phyloP scores from a whole-genome alignment of 2,797 vertebrate species.

The Rhinophrynus dorsalis region DNA sequence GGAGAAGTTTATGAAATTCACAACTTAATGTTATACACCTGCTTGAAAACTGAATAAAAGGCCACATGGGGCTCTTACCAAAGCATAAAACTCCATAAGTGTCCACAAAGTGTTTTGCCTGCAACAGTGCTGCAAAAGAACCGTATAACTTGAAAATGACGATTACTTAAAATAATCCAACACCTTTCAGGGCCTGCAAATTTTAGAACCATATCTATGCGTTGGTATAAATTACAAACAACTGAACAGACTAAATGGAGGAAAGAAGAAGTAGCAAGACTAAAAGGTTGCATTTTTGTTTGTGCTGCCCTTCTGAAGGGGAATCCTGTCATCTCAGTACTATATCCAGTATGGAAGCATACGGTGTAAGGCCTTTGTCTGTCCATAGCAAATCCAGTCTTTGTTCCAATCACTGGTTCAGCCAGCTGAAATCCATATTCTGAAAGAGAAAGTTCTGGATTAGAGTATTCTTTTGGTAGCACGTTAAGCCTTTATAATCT shows the following conservation, averaged over 20 bases:
- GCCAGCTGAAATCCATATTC: background rate
- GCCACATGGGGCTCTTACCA: too few species aligned
- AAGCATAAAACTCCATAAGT: too few species aligned
- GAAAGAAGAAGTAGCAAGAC: background rate
- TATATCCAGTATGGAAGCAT: background rate
- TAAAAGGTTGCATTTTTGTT: background rate
- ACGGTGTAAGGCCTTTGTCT: background rate
- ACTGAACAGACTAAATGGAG: background rate
- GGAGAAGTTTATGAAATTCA: background rate
- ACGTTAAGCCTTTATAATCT: background rate
- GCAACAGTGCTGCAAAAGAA: background rate
- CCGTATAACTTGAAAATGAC: too few species aligned
- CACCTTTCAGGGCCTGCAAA: too few species aligned
- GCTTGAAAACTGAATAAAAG: background rate
- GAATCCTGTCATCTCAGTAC: background rate
- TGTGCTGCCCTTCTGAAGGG: too few species aligned
- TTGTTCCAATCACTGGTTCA: background rate
- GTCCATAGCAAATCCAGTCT: background rate
- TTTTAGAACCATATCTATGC: too few species aligned
- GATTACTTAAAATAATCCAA: too few species aligned
- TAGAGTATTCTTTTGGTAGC: background rate
- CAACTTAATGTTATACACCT: background rate
- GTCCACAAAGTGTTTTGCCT: too few species aligned
- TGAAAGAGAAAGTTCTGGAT: background rate
- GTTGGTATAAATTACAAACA: background rate